Base-by-base conservation (phyloP, 1,140 invertebrate genomes). In the Dinoponera quadriceps region DNA sequence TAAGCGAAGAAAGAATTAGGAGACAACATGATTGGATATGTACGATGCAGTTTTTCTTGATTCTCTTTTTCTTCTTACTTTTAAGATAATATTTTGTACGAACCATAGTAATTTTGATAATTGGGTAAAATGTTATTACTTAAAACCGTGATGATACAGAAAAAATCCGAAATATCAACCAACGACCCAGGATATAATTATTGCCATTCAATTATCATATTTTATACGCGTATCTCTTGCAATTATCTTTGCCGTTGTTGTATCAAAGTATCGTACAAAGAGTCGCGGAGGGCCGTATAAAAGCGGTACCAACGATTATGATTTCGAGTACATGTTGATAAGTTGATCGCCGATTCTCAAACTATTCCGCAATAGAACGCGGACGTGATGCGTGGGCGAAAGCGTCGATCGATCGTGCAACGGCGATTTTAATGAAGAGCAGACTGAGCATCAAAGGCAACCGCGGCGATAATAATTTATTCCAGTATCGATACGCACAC, bases 391-490 rank as follows among this genome's bases (percentile, higher is more conserved):
- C n/a, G 20, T 38, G 11, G 29, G 20, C 65, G n/a, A 9, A 80
- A 80, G 75, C 51, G 59, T 71, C 68, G 75, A 80, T 80, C 66
- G 65, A 27, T 57, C 49, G n/a, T 22, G 27, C n/a, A 77, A 51
- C 27, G n/a, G 33, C 18, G 20, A 48, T 80, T 80, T 66, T 69
- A 78, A 78, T 54, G 22, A 78, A 68, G 29, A 44, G 3, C 9
- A 49, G 16, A n/a, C 62, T 13, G 29, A 22, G 33, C 63, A 57
- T 69, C 65, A 68, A 55, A 68, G 49, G 49, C 29, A 29, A 44
- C n/a, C 13, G 20, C 51, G 22, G 18, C 18, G 33, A 69, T 69
- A 78, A 78, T 78, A 78, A 78, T 78, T 78, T 78, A 78, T 55
- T 48, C 33, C 62, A n/a, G 22, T 78, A 68, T 78, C 49, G 33